phyloP scores from a whole-genome alignment of 2,888 invertebrate species.

The Calliopum simillimum region DNA sequence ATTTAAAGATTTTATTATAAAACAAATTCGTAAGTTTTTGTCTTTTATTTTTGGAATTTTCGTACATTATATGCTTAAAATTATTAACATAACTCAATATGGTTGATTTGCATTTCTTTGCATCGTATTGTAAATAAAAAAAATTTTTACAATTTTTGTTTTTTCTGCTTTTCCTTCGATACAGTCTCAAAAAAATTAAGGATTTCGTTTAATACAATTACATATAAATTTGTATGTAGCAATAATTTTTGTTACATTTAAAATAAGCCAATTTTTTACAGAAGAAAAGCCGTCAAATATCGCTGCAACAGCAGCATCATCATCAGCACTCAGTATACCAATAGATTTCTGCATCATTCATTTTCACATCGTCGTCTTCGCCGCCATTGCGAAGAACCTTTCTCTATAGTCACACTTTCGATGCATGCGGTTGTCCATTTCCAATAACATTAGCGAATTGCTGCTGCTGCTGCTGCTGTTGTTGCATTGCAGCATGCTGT shows the following conservation, averaged over 20 bases:
- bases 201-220: constrained; percentile 33
- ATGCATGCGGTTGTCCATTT: constrained; percentile 56
- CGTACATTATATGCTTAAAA: no score
- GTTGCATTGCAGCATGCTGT: constrained; percentile 43
- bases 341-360: constrained; percentile 46
- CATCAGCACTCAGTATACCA: constrained; percentile 60
- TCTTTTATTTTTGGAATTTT: no score
- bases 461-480: constrained; percentile 45
- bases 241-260: no score
- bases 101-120: no score
- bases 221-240: no score
- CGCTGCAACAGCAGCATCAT: neutral
- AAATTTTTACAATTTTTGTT: constrained; percentile 38
- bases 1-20: no score
- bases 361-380: constrained; percentile 54
- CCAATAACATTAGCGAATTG: constrained; percentile 37
- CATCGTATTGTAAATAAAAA: no score
- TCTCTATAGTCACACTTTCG: constrained; percentile 68
- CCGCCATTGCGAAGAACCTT: constrained; percentile 54
- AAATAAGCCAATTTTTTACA: no score
- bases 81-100: no score
- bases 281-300: neutral
- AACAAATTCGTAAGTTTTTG: no score
- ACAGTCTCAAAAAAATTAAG: constrained; percentile 41
- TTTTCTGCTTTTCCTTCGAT: constrained; percentile 25